Base-by-base conservation (phyloP, 2,888 invertebrate genomes). In the Megaustenia siamemsis region DNA sequence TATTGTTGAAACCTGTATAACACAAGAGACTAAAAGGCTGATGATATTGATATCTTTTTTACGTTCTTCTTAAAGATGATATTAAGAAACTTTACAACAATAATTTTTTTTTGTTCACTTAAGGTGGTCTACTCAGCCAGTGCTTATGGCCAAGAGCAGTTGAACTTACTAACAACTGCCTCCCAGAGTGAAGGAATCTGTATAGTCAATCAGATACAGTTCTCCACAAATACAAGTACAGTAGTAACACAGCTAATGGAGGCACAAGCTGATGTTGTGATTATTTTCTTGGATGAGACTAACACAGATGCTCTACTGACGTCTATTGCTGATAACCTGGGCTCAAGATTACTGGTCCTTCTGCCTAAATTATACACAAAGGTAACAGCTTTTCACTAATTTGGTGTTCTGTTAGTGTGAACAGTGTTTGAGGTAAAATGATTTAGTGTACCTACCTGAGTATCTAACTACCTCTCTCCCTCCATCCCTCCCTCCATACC, bases 131-230 rank as follows among this genome's bases (percentile, higher is more conserved):
- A 91, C 84, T 88, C 90, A 0, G 88, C 90, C 12, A 90, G 90
- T 80, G 82, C 84, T 32, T 91, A 90, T 68, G 93, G 92, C 2
- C 76, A 45, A 0, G 88, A 83, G n/a, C 90, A 89, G 0, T 60
- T 88, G 40, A 86, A 89, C 3, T 86, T 87, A 5, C 88, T 93
- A 81, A 79, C 76, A n/a, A 79, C 86, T 18, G 88, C 89, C 0
- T 90, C 90, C 0, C 82, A 86, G 12, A 89, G 88, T 53, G 90
- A 91, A 75, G 91, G 90, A 0, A 83, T 92, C 24, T 93, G 93
- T 76, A 87, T 93, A 32, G 86, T 89, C 8, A 85, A 85, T 15
- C 83, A 87, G 2, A 83, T 87, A 43, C 89, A 89, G 73, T 71
- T 90, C 18, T 73, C 73, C 2, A 85, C 76, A 28, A 85, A 84